Evolutionary conservation across 1,140 invertebrate genomes (phyloP).

Genomic region (Dendroctonus ponderosae): DNA sequence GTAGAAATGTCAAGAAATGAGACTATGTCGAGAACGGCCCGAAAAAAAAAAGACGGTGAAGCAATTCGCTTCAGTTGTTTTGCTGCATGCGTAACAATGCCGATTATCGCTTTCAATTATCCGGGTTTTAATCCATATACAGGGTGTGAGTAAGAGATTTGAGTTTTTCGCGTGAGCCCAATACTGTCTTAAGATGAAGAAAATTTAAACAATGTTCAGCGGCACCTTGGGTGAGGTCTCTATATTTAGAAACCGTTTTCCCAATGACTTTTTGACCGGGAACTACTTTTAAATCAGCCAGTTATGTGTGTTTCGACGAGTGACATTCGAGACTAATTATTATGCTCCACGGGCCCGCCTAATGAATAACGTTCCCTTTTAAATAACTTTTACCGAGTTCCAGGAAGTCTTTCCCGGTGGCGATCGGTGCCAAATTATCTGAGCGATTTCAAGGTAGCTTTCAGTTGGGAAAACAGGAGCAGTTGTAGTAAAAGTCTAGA

Average conservation of each 20-base stretch:
- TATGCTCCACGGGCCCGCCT: not conserved
- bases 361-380: conserved; percentile 2
- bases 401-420: not conserved
- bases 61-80: conserved; percentile 6
- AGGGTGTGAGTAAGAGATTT: too few relatives aligned
- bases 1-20: conserved; percentile 17
- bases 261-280: conserved; percentile 6
- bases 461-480: too few relatives aligned
- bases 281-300: conserved; percentile 3
- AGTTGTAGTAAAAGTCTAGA: too few relatives aligned
- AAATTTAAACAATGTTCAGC: too few relatives aligned
- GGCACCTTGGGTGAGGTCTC: not conserved
- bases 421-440: too few relatives aligned
- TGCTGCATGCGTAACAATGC: conserved; percentile 1
- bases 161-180: too few relatives aligned
- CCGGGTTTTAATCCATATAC: too few relatives aligned
- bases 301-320: not conserved
- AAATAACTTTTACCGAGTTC: conserved; percentile 6
- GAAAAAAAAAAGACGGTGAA: conserved; percentile 3
- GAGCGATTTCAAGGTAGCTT: too few relatives aligned
- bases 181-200: too few relatives aligned
- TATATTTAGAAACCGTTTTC: not conserved
- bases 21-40: conserved; percentile 5
- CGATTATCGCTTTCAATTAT: too few relatives aligned
- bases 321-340: conserved; percentile 15